Evolutionary conservation across 1,140 invertebrate genomes (phyloP), one percentile per base, ranked within the genome.

Genomic region (Drosophila pseudoobscura): DNA sequence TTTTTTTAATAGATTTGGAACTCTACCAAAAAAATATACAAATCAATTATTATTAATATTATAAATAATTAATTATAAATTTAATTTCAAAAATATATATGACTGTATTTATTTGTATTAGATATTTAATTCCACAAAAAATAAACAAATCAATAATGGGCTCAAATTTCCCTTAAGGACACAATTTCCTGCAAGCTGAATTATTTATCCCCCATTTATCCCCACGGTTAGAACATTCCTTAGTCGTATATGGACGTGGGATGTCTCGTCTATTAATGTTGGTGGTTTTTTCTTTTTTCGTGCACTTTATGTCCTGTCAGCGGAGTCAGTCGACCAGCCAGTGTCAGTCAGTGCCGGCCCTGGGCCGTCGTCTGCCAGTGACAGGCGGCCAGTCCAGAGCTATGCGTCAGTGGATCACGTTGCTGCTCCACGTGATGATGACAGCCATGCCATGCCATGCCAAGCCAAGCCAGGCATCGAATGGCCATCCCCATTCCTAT

Each of bases 361-460:
- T 17, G 15, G 46, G 31, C 15, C 61, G 46, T 50, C 62, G 56
- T 22, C 78, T 80, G 78, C 54, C 78, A 61, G 50, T 80, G 78
- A 78, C 78, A 82, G 68, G 44, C 44, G 44, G 70, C 56, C 61
- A 50, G 49, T 70, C 20, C 20, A 20, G 78, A 60, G 50, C 31
- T 6, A 62, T 80, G 68, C 63, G 69, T 82, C 56, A 61, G 78
- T 80, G 71, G 78, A 75, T 80, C 82, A 87, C 82, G 83, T 87
- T 87, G 82, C 78, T 60, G 70, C 20, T 87, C 69, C 83, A 87
- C 83, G 82, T 87, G 82, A 82, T 71, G 84, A 80, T 75, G 82
- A 82, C 78, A 61, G 78, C 66, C 50, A 69, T 49, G 68, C 58
- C 69, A 83, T 58, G 78, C 66, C 50, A 69, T 49, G 68, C 58